Percentiles rank a stretch among this genome's conserved stretches.
These are phyloP conservation scores for Hymenopus coronatus DNA, from an alignment of 2,888 invertebrate genomes.

Conservation along the genomic window DNA sequence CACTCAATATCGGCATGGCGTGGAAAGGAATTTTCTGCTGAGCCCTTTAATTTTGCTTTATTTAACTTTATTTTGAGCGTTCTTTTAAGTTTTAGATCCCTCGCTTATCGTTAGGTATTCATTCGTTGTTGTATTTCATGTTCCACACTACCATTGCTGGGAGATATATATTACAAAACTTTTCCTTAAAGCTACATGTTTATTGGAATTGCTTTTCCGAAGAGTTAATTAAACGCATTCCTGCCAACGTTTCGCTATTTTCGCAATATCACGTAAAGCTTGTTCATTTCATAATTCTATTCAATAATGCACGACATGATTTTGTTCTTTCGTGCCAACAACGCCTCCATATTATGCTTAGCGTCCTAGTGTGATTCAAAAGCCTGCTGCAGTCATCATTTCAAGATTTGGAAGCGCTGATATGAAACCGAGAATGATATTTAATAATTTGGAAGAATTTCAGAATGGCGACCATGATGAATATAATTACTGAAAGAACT, in stretches of 20 bases:
- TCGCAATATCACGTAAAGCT: neutral
- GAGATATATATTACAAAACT: neutral
- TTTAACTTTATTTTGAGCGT: neutral
- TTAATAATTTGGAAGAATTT: neutral
- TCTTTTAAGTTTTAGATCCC: neutral
- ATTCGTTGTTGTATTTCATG: neutral
- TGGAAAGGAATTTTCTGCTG: neutral
- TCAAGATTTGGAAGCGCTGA: neutral
- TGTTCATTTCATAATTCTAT: neutral
- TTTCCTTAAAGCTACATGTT: neutral
- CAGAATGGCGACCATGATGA: neutral
- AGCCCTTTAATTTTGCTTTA: neutral
- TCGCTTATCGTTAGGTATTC: neutral
- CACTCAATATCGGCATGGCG: neutral
- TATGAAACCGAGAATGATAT: neutral
- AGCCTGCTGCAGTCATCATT: neutral
- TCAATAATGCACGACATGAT: neutral
- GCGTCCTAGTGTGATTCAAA: neutral
- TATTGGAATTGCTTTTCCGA: neutral
- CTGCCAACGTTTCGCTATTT: neutral
- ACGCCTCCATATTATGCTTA: neutral
- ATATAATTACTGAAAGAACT: too few relatives aligned
- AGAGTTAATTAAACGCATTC: neutral
- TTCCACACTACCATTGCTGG: neutral
- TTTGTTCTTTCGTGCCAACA: neutral